Conservation (phyloP, 1,140 invertebrate species). For the Gryllus bimaculatus region DNA sequence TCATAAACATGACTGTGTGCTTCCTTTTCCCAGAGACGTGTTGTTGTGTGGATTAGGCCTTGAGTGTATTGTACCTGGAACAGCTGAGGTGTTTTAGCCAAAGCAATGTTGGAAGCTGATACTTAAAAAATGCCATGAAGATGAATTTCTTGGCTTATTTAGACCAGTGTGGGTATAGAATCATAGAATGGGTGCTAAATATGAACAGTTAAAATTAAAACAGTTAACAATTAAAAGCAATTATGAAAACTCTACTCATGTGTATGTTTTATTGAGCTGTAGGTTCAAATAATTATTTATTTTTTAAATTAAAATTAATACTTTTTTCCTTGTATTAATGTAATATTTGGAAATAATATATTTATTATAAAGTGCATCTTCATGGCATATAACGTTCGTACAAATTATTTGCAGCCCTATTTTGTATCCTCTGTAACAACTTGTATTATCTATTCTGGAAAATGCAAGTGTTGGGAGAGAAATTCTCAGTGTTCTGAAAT, state of each 20-base stretch:
- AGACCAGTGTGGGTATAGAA: no score
- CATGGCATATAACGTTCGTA: not conserved
- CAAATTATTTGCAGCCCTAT: not conserved
- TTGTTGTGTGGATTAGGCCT: conserved; percentile 3
- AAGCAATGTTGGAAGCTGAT: not conserved
- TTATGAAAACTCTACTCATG: no score
- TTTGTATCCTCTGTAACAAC: not conserved
- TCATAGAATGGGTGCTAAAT: no score
- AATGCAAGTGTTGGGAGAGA: not conserved
- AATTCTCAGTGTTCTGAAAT: not conserved
- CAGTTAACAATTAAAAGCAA: no score
- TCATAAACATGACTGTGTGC: not conserved
- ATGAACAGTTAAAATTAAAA: no score
- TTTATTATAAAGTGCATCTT: not conserved
- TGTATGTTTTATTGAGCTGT: no score
- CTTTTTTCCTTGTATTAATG: no score
- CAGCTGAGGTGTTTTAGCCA: not conserved
- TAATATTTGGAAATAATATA: no score
- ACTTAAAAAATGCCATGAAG: not conserved
- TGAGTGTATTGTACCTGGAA: not conserved
- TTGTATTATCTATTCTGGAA: not conserved
- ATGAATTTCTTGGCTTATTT: not conserved
- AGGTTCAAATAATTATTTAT: no score
- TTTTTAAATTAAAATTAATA: no score
- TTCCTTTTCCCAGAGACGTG: not conserved